phyloP scores from a whole-genome alignment of 2,113 vertebrate genomes.

The Sebastes schlegelii region DNA sequence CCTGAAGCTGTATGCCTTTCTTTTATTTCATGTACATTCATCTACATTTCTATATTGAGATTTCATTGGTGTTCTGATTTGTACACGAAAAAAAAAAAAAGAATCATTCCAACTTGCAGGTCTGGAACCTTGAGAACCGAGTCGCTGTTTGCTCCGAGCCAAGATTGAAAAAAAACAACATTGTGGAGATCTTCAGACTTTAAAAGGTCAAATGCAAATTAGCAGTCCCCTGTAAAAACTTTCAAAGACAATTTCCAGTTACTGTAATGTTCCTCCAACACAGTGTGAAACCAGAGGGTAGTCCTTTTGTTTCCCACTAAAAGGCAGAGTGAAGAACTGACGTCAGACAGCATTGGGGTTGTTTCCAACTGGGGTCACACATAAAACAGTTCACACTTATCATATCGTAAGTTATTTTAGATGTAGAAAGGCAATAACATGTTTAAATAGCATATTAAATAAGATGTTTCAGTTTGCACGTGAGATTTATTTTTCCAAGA shows the following conservation, averaged over 20 bases:
- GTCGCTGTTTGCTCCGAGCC: neutral
- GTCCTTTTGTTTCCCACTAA: slow-evolving; percentile 35
- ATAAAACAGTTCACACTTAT: neutral
- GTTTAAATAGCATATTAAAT: neutral
- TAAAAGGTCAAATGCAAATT: slow-evolving; percentile 69
- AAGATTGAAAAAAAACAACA: slow-evolving; percentile 7
- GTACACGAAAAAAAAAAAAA: neutral
- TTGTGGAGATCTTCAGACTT: slow-evolving; percentile 21
- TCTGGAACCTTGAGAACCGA: neutral
- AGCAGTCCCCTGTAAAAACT: slow-evolving; percentile 44
- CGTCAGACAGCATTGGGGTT: neutral
- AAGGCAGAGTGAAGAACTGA: slow-evolving; percentile 26
- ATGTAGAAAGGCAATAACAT: neutral
- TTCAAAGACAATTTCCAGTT: slow-evolving; percentile 26
- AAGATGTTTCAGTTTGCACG: neutral
- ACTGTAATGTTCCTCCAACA: slow-evolving; percentile 16
- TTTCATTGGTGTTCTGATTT: neutral
- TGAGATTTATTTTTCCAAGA: neutral
- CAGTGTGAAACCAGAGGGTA: neutral
- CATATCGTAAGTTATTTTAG: neutral
- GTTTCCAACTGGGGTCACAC: neutral
- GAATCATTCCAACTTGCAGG: neutral
- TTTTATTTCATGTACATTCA: too few species aligned
- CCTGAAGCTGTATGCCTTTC: too few species aligned
- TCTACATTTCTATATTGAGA: neutral